Percentiles rank a stretch among this genome's conserved stretches.
These are phyloP conservation scores for Cephalopterus ornatus DNA, from an alignment of 2,113 vertebrate genomes.

Conservation along the genomic window DNA sequence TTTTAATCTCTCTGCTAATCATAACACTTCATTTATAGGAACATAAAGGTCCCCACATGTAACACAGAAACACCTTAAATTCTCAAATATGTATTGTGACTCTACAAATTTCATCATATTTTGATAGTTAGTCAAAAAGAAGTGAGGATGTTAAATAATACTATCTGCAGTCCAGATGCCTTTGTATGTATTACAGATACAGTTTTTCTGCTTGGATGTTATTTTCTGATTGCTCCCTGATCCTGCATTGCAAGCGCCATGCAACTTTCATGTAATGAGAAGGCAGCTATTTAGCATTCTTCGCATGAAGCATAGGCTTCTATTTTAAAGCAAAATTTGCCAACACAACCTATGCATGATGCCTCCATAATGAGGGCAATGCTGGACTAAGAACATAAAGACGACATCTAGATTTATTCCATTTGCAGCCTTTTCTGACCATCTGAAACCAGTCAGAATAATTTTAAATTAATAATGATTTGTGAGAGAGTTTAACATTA, in stretches of 20 bases:
- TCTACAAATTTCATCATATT: not conserved
- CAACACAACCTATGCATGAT: not conserved
- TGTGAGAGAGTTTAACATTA: constrained; percentile 12
- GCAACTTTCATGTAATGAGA: constrained; percentile 9
- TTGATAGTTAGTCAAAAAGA: constrained; percentile 8
- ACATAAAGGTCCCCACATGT: not conserved
- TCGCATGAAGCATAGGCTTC: not conserved
- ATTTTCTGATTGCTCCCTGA: not conserved
- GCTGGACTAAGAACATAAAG: constrained; percentile 16
- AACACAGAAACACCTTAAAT: not conserved
- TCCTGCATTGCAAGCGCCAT: constrained; percentile 5
- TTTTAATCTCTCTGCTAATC: not conserved
- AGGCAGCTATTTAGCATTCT: constrained; percentile 19
- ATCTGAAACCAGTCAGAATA: constrained; percentile 44
- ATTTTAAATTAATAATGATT: constrained; percentile 26
- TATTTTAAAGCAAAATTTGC: constrained; percentile 41
- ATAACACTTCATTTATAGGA: not conserved
- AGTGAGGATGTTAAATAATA: not conserved
- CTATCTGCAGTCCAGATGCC: not conserved
- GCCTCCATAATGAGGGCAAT: constrained; percentile 25
- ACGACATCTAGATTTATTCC: constrained; percentile 28
- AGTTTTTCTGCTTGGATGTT: not conserved
- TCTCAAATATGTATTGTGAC: not conserved
- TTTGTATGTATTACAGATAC: not conserved
- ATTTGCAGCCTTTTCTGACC: not conserved